Base-by-base conservation (phyloP, 1,140 invertebrate species). In the Drosophila azteca region DNA sequence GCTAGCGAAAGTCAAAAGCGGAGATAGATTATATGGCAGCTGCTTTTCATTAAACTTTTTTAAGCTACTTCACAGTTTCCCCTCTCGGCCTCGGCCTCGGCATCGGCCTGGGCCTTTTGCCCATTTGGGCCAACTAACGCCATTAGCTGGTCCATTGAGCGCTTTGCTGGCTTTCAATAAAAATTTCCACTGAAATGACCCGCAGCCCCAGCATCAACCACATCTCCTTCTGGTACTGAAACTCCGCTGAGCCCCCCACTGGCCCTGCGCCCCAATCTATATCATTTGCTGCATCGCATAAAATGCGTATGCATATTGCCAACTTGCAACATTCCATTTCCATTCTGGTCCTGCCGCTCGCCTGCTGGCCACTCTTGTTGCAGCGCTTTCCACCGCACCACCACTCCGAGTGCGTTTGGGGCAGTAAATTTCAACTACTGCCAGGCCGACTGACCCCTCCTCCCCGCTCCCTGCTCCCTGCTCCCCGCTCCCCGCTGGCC, bases 151-250 rank as follows among this genome's bases (percentile, higher is more conserved):
- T 68, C 81, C 82, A 87, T 85, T 87, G 82, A 85, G 78, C 82
- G 78, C 82, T 87, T 85, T 85, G 81, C 87, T 85, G 81, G 81
- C 81, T 85, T 85, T 87, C 81, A 85, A 87, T 85, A 85, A 85
- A 85, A 87, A 87, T 85, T 87, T 85, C 81, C 81, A 85, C 81
- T 85, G 81, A 85, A 85, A 78, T 85, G 64, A 67, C 75, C 52
- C 50, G 41, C 45, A 54, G 45, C 43, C 55, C 48, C 60, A 45
- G 7, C 9, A 26, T 13, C 20, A 35, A 26, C 59, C 46, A 29
- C 26, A 51, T 39, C 31, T 15, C n/a, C 15, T 43, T n/a, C n/a
- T 46, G 8, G 49, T 31, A 44, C 53, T 54, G 22, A 11, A 9
- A 15, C 20, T 15, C 15, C n/a, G n/a, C 22, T 35, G 20, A 13